Conservation (phyloP, 1,140 invertebrate genomes). For the Eriosoma lanigerum region DNA sequence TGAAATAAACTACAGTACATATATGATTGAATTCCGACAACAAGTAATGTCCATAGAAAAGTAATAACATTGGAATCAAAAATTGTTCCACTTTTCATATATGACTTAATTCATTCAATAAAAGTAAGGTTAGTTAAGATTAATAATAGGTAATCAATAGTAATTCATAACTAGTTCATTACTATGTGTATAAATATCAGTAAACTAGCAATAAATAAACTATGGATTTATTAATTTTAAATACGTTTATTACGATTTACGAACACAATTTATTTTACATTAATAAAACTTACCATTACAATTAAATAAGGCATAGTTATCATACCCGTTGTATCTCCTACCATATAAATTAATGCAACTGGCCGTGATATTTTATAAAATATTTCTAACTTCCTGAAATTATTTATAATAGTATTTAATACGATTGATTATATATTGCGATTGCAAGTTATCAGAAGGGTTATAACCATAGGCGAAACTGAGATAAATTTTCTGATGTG, state of each 20-base stretch:
- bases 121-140: too few species aligned
- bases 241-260: too few species aligned
- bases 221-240: too few species aligned
- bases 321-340: constrained; percentile 13
- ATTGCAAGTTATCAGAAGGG: too few species aligned
- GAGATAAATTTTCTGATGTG: too few species aligned
- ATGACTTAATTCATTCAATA: neutral
- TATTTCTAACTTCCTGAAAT: neutral
- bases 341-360: neutral
- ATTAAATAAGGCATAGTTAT: constrained; percentile 27
- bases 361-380: neutral
- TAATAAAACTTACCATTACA: constrained; percentile 12
- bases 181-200: too few species aligned
- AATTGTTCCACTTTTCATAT: neutral
- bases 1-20: constrained; percentile 19
- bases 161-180: neutral
- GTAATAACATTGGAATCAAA: neutral
- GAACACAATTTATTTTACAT: too few species aligned
- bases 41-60: neutral
- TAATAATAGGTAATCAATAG: neutral
- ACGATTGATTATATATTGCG: too few species aligned
- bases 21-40: neutral
- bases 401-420: neutral
- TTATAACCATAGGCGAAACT: too few species aligned
- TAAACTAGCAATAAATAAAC: too few species aligned